Evolutionary conservation across 2,113 vertebrate genomes (phyloP).

Genomic region (Pseudorhombus dupliciocellatus): DNA sequence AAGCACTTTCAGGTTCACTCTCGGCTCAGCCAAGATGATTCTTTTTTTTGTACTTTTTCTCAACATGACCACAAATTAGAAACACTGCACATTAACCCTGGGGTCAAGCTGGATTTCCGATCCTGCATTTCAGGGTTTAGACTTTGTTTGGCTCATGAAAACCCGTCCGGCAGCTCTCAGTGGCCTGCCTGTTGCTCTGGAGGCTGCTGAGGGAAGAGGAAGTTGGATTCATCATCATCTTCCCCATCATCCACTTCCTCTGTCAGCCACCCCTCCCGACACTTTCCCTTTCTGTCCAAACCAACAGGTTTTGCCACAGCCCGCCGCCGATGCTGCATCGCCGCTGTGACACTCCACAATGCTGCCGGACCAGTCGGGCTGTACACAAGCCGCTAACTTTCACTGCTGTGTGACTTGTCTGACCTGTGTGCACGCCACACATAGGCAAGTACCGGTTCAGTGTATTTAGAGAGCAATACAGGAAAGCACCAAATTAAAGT

Average conservation of each 20-base stretch:
- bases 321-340: conserved; percentile 13
- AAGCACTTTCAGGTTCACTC: conserved; percentile 43
- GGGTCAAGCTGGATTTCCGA: background rate
- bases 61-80: background rate
- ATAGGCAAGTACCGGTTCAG: background rate
- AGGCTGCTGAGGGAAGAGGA: conserved; percentile 70
- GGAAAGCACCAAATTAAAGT: background rate
- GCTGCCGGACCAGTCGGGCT: conserved; percentile 71
- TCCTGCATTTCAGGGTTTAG: background rate
- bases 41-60: background rate
- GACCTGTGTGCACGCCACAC: background rate
- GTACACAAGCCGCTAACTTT: conserved; percentile 46
- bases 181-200: conserved; percentile 37
- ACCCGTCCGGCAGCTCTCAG: background rate
- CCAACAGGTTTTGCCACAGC: conserved; percentile 72
- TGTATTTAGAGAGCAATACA: background rate
- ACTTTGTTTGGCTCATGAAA: background rate
- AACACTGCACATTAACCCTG: background rate
- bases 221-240: conserved; percentile 67
- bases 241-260: conserved; percentile 68
- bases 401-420: conserved; percentile 16
- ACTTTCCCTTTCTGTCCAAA: conserved; percentile 34
- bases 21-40: conserved; percentile 17
- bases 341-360: conserved; percentile 56
- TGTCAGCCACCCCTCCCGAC: conserved; percentile 16